Conservation (phyloP, 1,140 invertebrate species). For the Theocolax elegans region DNA sequence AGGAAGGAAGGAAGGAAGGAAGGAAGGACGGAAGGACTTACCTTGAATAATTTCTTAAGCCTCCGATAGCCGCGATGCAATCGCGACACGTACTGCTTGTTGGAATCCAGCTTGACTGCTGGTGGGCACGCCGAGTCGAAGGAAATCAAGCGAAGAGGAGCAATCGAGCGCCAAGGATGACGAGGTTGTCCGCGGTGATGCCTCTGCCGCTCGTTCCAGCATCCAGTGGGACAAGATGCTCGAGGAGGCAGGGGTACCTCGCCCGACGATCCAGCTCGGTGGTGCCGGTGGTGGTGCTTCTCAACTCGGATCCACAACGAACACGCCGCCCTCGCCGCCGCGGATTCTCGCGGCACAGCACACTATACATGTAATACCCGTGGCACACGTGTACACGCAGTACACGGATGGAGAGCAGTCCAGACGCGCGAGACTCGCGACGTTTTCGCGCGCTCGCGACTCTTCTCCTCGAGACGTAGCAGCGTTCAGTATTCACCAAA, state of each 20-base stretch:
- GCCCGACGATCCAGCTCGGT: background rate
- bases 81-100: slow-evolving; percentile 68
- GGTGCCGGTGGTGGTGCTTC: background rate
- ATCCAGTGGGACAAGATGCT: too few species aligned
- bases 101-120: slow-evolving; percentile 68
- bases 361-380: too few species aligned
- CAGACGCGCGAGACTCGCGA: too few species aligned
- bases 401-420: too few species aligned
- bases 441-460: background rate
- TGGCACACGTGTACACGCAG: too few species aligned
- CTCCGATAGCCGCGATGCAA: slow-evolving; percentile 67
- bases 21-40: too few species aligned
- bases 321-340: background rate
- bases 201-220: background rate
- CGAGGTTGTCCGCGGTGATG: background rate
- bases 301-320: too few species aligned
- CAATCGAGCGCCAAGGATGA: too few species aligned
- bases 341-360: too few species aligned
- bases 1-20: too few species aligned
- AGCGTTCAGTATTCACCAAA: too few species aligned
- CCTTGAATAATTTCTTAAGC: slow-evolving; percentile 67
- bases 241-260: background rate
- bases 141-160: slow-evolving; percentile 4
- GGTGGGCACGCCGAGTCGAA: slow-evolving; percentile 17
- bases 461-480: too few species aligned